phyloP scores from a whole-genome alignment of 2,888 invertebrate species.

The Pristionchus mayeri region DNA sequence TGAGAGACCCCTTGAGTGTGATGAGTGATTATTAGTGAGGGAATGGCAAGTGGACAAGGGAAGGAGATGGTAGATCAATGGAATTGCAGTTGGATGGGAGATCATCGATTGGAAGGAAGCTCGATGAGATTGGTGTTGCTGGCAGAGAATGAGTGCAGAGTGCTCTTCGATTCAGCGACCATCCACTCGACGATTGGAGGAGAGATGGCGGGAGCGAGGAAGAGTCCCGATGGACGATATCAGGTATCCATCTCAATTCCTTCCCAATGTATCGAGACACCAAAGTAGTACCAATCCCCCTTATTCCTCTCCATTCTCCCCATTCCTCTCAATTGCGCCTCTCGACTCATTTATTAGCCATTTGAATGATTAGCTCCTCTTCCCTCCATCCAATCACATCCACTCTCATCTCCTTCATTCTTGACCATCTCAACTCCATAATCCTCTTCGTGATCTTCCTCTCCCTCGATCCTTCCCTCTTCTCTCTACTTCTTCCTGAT shows the following conservation, averaged over 20 bases:
- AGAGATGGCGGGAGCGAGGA: not conserved
- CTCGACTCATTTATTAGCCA: too few relatives aligned
- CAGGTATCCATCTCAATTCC: conserved; percentile 44
- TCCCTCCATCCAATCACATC: not conserved
- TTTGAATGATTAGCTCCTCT: not conserved
- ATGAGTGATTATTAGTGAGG: not conserved
- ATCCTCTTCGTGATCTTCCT: not conserved
- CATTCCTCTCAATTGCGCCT: too few relatives aligned
- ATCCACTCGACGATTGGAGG: not conserved
- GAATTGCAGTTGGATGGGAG: conserved; percentile 11
- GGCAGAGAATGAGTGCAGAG: conserved; percentile 38
- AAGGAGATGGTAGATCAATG: not conserved
- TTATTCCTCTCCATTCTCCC: too few relatives aligned
- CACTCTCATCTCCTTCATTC: not conserved
- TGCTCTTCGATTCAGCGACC: conserved; percentile 30
- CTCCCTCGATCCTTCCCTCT: not conserved
- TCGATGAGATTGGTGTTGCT: conserved; percentile 39
- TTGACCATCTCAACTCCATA: not conserved
- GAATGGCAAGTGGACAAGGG: not conserved
- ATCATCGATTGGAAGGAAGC: not conserved
- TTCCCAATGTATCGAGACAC: not conserved
- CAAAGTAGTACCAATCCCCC: not conserved
- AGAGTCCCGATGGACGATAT: conserved; percentile 42
- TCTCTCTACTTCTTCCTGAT: conserved; percentile 20
- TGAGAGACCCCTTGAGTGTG: not conserved